phyloP scores from a whole-genome alignment of 2,888 invertebrate species.

The Leistus spinibarbis region DNA sequence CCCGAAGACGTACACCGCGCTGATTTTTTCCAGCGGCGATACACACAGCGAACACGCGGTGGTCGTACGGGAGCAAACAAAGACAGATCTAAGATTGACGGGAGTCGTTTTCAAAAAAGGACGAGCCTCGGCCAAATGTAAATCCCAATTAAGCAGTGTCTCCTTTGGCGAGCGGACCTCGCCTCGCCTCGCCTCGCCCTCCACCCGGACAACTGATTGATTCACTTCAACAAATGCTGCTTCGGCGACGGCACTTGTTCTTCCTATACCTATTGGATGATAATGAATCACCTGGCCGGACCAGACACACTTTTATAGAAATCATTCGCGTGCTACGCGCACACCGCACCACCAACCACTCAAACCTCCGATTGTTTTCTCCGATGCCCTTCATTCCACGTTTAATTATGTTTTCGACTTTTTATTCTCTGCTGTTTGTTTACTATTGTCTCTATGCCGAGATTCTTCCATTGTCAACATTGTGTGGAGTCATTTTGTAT shows the following conservation, averaged over 20 bases:
- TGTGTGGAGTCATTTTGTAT: too few relatives aligned
- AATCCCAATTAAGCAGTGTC: conserved; percentile 57
- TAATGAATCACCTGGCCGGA: conserved; percentile 41
- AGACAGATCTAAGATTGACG: neutral
- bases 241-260: conserved; percentile 42
- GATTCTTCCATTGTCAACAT: too few relatives aligned
- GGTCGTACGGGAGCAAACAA: neutral
- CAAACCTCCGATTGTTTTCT: neutral
- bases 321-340: neutral
- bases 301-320: conserved; percentile 11
- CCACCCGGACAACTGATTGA: conserved; percentile 57
- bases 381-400: neutral
- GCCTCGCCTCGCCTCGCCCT: conserved; percentile 49
- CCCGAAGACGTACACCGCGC: conserved; percentile 1
- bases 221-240: conserved; percentile 53
- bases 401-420: neutral
- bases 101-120: conserved; percentile 43
- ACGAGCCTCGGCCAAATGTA: conserved; percentile 54
- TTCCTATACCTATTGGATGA: neutral
- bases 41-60: neutral
- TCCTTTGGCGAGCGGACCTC: conserved; percentile 41
- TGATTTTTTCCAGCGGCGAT: neutral
- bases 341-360: neutral
- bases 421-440: neutral
- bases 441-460: too few relatives aligned